Base-by-base conservation (phyloP, 2,113 vertebrate genomes). In the Poeciliopsis retropinna region DNA sequence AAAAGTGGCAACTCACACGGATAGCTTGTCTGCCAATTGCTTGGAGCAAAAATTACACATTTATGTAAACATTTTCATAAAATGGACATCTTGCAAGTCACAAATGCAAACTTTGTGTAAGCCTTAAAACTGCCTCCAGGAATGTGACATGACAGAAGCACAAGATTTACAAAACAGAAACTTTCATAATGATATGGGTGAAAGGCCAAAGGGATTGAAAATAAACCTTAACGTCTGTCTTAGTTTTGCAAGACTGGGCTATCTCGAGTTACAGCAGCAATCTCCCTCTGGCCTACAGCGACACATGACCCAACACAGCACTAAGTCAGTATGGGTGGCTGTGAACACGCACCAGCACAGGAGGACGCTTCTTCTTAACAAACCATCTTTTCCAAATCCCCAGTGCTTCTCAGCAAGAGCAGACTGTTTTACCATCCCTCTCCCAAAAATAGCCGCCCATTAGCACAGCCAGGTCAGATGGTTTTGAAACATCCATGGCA, bases 401-500 rank as follows among this genome's bases (percentile, higher is more conserved):
- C 71, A n/a, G 83, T 37, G 72, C 72, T 80, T 69, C 25, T 70
- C 31, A 76, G 37, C 65, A 81, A 76, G 78, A 92, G 91, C 93
- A 92, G 89, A 90, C 81, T 89, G 89, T 93, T 94, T 92, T 94
- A 92, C 91, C 94, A 94, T 91, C 85, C 78, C 79, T 81, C 73
- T 92, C 91, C 82, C 77, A 90, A 91, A 30, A 95, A 95, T 94
- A 94, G 92, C 85, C 64, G 32, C 75, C 85, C 41, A 67, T 91
- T 90, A 89, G 84, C 87, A 73, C 78, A 87, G 86, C 76, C 81
- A 73, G 85, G 89, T 94, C 92, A 93, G 92, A 92, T 93, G 91
- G 93, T 93, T 95, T 94, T 94, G 94, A 94, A 91, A 93, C 89
- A 84, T 90, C 86, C 70, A 85, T 86, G 89, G 88, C 89, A 91